A percentile compares a stretch with the other conserved stretches of the same genome.
Conservation (phyloP, 2,797 vertebrate species). For the Discoglossus pictus region DNA sequence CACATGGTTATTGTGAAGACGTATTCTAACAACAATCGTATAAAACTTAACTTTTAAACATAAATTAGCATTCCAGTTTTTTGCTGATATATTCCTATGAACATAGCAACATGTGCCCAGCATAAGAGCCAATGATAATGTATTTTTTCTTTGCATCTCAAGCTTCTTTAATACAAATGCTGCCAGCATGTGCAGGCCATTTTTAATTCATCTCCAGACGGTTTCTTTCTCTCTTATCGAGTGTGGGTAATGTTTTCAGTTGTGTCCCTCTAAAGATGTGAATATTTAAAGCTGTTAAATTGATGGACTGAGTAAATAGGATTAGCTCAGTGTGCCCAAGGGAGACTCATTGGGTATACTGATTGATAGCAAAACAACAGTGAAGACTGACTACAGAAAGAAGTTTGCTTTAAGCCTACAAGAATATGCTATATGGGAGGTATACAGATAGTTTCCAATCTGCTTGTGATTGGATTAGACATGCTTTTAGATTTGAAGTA, state of each 20-base stretch:
- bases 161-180: conserved; percentile 42
- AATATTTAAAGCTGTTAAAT: conserved; percentile 75
- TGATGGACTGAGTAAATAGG: conserved; percentile 76
- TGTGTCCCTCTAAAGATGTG: conserved; percentile 63
- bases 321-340: conserved; percentile 69
- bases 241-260: conserved; percentile 51
- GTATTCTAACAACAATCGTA: too few relatives aligned
- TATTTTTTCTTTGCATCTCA: neutral
- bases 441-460: conserved; percentile 72
- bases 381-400: conserved; percentile 62
- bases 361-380: conserved; percentile 62
- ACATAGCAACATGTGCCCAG: too few relatives aligned
- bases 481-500: conserved; percentile 74
- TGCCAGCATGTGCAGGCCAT: conserved; percentile 52
- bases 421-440: conserved; percentile 76
- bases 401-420: conserved; percentile 61
- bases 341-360: conserved; percentile 59
- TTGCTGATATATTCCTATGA: too few relatives aligned
- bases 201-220: conserved; percentile 47
- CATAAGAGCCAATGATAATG: neutral
- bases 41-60: too few relatives aligned
- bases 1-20: too few relatives aligned
- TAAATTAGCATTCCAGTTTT: too few relatives aligned
- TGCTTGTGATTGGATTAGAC: conserved; percentile 78
- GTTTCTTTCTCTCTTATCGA: conserved; percentile 47